Evolutionary conservation across 2,113 vertebrate species (phyloP).

Genomic region (Mormyrus lacerda): DNA sequence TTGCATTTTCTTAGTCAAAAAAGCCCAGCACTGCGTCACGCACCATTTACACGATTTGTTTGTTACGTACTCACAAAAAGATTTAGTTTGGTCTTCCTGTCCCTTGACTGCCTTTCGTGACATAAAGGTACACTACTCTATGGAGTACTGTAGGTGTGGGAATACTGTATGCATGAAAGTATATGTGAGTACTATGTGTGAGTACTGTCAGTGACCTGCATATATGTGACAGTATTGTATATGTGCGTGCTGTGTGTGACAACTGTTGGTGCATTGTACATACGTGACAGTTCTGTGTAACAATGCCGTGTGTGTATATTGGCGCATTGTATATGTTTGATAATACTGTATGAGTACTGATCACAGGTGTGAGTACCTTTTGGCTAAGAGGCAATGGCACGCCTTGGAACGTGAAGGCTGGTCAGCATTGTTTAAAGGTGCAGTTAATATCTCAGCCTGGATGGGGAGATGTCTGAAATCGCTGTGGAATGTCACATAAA

Average conservation of each 20-base stretch:
- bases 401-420: background rate
- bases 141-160: background rate
- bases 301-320: background rate
- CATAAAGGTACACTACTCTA: background rate
- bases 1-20: slow-evolving; percentile 40
- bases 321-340: background rate
- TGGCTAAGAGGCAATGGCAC: background rate
- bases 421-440: background rate
- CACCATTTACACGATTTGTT: background rate
- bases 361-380: background rate
- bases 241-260: background rate
- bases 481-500: background rate
- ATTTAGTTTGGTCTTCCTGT: background rate
- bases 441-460: background rate
- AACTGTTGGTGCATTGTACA: background rate
- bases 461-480: background rate
- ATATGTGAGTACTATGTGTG: background rate
- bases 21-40: background rate
- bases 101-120: background rate
- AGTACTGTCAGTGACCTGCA: background rate
- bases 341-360: background rate
- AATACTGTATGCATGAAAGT: background rate
- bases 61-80: background rate
- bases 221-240: background rate
- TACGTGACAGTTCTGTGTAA: background rate